These are phyloP conservation scores for Stercorarius parasiticus DNA, from an alignment of 2,113 vertebrate species.

Conservation along the genomic window DNA sequence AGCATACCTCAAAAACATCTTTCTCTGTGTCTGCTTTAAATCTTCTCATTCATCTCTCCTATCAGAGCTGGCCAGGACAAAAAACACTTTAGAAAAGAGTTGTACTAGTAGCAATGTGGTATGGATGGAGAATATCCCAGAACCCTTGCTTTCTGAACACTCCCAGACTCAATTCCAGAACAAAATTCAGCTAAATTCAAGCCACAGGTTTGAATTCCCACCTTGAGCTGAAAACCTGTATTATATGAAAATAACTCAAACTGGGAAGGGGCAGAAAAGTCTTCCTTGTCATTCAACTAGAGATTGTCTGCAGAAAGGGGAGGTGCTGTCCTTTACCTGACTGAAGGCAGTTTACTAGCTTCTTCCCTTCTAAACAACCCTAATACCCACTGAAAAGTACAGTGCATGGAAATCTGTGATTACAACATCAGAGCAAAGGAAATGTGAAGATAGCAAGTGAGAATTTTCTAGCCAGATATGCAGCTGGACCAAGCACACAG, in stretches of 20 bases:
- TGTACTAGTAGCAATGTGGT: neutral
- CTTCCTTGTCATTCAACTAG: neutral
- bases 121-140: neutral
- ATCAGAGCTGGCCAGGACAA: neutral
- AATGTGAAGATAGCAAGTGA: neutral
- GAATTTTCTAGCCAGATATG: neutral
- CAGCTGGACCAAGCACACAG: neutral
- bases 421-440: neutral
- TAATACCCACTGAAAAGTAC: neutral
- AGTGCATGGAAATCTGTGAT: neutral
- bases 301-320: neutral
- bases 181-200: neutral
- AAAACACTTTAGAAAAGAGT: neutral
- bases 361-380: neutral
- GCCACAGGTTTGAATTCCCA: neutral
- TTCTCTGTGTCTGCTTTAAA: neutral
- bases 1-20: neutral
- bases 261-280: neutral
- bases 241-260: neutral
- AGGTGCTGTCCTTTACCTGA: neutral
- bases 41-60: neutral
- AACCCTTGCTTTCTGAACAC: neutral
- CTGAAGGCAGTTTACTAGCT: neutral
- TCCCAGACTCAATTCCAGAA: neutral
- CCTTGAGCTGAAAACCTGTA: neutral